A percentile compares a stretch with the other conserved stretches of the same genome.
phyloP scores from a whole-genome alignment of 2,797 vertebrate species.

The Sebastes taczanowskii region DNA sequence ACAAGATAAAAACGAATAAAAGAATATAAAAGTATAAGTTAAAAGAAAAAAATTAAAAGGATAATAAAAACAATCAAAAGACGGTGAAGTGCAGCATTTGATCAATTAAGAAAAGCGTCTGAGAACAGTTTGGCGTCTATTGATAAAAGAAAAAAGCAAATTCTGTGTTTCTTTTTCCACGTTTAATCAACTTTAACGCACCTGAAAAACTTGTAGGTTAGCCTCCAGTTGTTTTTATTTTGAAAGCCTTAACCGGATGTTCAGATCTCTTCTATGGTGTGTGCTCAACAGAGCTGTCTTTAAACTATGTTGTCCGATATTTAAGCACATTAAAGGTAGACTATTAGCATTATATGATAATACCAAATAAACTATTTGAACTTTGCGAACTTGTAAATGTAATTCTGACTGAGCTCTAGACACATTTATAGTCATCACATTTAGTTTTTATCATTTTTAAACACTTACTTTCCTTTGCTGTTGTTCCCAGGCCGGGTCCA shows the following conservation, averaged over 20 bases:
- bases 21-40: no score
- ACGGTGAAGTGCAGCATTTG: no score
- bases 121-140: background rate
- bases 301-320: background rate
- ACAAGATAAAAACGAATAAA: no score
- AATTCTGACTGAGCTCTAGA: background rate
- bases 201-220: background rate
- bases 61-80: no score
- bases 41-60: no score
- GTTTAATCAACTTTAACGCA: background rate
- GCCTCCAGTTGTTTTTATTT: conserved; percentile 11
- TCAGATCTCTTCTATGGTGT: accelerated
- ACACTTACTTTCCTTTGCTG: conserved; percentile 94
- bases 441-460: no score
- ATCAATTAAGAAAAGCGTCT: no score
- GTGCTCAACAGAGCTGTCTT: background rate
- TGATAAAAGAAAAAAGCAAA: background rate
- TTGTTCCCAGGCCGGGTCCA: conserved; percentile 99
- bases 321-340: background rate
- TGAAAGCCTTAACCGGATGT: conserved; percentile 34
- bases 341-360: background rate
- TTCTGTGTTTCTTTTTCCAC: background rate
- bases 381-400: accelerated
- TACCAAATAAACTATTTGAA: background rate
- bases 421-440: background rate